A percentile compares a stretch with the other conserved stretches of the same genome.
These are phyloP conservation scores for Gymnocypris eckloni DNA, from an alignment of 2,797 vertebrate species.

Conservation along the genomic window DNA sequence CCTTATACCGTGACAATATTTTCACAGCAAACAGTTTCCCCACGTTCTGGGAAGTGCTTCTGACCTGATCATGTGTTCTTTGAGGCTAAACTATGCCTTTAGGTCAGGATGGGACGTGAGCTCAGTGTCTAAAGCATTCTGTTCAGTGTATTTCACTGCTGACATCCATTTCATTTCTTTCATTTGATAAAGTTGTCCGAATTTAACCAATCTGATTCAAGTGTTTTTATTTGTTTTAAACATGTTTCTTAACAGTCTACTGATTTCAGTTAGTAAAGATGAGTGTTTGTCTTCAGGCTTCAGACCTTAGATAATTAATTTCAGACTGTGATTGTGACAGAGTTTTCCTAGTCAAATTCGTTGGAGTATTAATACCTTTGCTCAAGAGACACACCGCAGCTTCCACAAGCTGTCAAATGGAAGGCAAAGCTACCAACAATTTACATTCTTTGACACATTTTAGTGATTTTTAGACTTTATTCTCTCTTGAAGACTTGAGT, in stretches of 20 bases:
- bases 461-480: not conserved
- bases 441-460: not conserved
- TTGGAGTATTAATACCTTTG: not conserved
- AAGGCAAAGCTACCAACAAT: not conserved
- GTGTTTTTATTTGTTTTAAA: conserved; percentile 55
- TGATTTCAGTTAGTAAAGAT: conserved; percentile 2
- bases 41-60: conserved; percentile 20
- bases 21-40: not conserved
- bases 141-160: conserved; percentile 63
- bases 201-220: conserved; percentile 54
- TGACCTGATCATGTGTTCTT: conserved; percentile 38
- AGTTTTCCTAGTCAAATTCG: not conserved
- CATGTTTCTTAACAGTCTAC: too few relatives aligned
- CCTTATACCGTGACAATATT: conserved; percentile 21
- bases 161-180: conserved; percentile 74
- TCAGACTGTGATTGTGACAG: not conserved
- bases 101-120: conserved; percentile 18
- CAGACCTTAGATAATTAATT: not conserved
- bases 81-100: conserved; percentile 21
- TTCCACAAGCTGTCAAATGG: not conserved
- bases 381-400: not conserved
- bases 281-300: not conserved
- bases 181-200: conserved; percentile 81
- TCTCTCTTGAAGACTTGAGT: not conserved
- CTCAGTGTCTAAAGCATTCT: conserved; percentile 52